These are phyloP conservation scores for Battus philenor DNA, from an alignment of 1,140 invertebrate species.

Conservation along the genomic window DNA sequence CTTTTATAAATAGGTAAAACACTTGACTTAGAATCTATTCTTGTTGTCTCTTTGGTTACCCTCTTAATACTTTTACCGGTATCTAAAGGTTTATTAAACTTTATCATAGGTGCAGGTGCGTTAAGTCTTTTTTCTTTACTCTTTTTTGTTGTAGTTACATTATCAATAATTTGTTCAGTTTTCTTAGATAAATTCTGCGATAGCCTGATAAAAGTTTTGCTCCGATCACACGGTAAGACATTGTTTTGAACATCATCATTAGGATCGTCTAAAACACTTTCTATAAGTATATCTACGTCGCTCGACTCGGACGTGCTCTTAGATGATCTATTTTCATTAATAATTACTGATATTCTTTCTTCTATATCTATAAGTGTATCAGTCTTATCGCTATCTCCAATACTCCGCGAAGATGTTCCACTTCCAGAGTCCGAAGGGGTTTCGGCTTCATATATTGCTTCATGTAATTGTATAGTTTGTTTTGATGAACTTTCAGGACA, in stretches of 20 bases:
- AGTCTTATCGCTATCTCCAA: slow-evolving; percentile 49
- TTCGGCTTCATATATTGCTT: slow-evolving; percentile 49
- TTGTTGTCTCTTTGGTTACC: slow-evolving; percentile 33
- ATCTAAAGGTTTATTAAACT: slow-evolving; percentile 55
- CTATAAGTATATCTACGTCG: slow-evolving; percentile 61
- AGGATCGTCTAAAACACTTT: slow-evolving; percentile 50
- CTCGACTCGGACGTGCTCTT: slow-evolving; percentile 64
- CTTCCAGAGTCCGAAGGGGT: slow-evolving; percentile 61
- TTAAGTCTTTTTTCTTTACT: slow-evolving; percentile 46
- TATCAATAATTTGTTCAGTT: slow-evolving; percentile 21
- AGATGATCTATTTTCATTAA: slow-evolving; percentile 66
- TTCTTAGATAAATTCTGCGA: slow-evolving; percentile 25
- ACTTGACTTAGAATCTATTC: slow-evolving; percentile 45
- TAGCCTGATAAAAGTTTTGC: slow-evolving; percentile 52
- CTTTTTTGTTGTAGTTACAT: slow-evolving; percentile 31
- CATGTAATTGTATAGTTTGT: slow-evolving; percentile 24
- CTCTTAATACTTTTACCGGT: slow-evolving; percentile 40
- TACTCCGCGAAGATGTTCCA: slow-evolving; percentile 48
- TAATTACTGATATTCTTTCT: slow-evolving; percentile 67
- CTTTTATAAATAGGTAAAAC: slow-evolving; percentile 60
- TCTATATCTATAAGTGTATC: slow-evolving; percentile 61
- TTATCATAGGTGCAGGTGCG: slow-evolving; percentile 49
- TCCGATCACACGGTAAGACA: slow-evolving; percentile 30
- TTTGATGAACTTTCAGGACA: slow-evolving; percentile 55
- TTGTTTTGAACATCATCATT: slow-evolving; percentile 37